Evolutionary conservation across 2,113 vertebrate genomes (phyloP).

Genomic region (Pantherophis guttatus): DNA sequence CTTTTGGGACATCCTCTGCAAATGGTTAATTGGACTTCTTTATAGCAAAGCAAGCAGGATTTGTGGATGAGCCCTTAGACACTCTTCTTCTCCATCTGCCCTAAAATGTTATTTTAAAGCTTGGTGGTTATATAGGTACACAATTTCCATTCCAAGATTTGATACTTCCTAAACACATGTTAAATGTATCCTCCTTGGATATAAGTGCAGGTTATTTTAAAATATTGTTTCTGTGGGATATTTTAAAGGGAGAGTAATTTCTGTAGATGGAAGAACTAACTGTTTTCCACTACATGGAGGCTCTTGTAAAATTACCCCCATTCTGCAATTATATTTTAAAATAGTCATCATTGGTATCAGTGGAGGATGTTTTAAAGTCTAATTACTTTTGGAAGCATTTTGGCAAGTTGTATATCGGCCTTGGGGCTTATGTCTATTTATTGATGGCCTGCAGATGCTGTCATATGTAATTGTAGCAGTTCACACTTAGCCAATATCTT

Average conservation of each 20-base stretch:
- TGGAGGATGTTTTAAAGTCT: neutral
- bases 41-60: neutral
- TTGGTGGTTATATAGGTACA: neutral
- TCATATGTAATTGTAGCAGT: neutral
- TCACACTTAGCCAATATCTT: neutral
- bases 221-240: neutral
- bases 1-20: neutral
- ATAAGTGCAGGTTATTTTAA: neutral
- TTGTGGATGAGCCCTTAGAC: neutral
- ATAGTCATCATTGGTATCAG: neutral
- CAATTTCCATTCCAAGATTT: neutral
- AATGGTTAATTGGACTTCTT: neutral
- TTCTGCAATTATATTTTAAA: neutral
- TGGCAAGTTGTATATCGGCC: neutral
- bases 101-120: neutral
- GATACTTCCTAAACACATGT: neutral
- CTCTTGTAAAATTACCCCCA: neutral
- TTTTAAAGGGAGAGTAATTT: neutral
- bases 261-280: neutral
- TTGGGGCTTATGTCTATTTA: neutral
- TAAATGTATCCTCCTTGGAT: neutral
- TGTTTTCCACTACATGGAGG: neutral
- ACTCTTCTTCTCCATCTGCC: neutral
- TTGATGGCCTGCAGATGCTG: neutral
- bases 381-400: neutral